Base-by-base conservation (phyloP, 2,888 invertebrate species). In the Sylvicola cinctus region DNA sequence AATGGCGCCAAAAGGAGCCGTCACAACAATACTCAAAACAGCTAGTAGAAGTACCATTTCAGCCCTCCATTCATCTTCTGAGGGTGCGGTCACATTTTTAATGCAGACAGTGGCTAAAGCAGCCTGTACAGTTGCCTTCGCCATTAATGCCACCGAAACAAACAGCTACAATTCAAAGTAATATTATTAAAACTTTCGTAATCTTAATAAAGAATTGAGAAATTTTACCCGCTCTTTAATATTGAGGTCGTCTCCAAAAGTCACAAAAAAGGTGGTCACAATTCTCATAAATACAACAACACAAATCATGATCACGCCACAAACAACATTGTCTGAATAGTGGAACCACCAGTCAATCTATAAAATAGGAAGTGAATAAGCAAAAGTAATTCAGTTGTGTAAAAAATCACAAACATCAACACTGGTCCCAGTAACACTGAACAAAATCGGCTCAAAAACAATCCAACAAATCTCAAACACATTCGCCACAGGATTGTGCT, bases 51-150 rank as follows among this genome's bases (percentile, higher is more conserved):
- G 62, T 15, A 87, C 69, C 32, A 65, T 70, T 37, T 74, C 66
- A 0, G 77, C 83, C 10, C 56, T 54, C 28, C 64, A 51, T 26
- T 73, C 63, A 2, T 67, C 63, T 1, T 61, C 51, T 31, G 46
- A 49, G 37, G 45, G 51, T 29, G 53, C 52, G 49, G 49, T 60
- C 20, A 54, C 52, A 39, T 72, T 63, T 44, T 75, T 77, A 20
- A 84, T 53, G 1, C 77, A 73, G 3, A 78, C 74, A 1, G 85
- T 80, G 1, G 76, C 83, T 28, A 85, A 56, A 0, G 84, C 85
- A 16, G 85, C 85, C 68, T 88, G 93, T 1, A 95, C 93, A n/a
- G 93, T 93, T 6, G 93, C 95, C 59, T 96, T 96, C 2, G 93
- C 84, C 72, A 91, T 78, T 79, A 87, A 90, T 0, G 91, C 72